A percentile compares a stretch with the other conserved stretches of the same genome.
Conservation (phyloP, 2,113 vertebrate species). For the Scomber scombrus region DNA sequence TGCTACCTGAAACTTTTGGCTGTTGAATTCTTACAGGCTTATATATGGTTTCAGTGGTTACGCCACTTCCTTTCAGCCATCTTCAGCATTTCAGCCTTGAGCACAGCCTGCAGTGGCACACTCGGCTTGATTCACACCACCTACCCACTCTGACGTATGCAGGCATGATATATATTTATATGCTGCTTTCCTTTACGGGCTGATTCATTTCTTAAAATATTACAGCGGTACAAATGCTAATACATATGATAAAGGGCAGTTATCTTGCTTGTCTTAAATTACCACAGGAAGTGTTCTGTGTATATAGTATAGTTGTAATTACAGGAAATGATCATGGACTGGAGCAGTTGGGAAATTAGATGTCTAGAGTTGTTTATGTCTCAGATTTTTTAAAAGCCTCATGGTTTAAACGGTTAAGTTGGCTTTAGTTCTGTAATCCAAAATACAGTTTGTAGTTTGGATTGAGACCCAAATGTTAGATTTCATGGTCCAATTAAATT, state of each 20-base stretch:
- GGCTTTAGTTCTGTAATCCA: too few relatives aligned
- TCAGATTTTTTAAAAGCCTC: constrained; percentile 1
- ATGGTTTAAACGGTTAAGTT: neutral
- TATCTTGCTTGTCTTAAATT: constrained; percentile 8
- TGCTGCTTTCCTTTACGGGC: neutral
- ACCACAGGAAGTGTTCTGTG: constrained; percentile 44
- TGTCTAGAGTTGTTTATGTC: constrained; percentile 27
- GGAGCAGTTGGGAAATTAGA: constrained; percentile 35
- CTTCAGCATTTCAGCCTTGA: neutral
- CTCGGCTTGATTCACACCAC: neutral
- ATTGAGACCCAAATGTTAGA: neutral
- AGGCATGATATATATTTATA: neutral
- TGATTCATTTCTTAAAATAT: neutral
- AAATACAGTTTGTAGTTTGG: neutral
- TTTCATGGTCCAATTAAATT: neutral
- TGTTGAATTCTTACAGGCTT: constrained; percentile 1
- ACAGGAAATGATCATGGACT: constrained; percentile 55
- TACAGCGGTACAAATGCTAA: neutral
- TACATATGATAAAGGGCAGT: neutral
- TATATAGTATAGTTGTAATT: constrained; percentile 36
- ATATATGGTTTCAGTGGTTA: constrained; percentile 39
- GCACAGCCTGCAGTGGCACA: neutral
- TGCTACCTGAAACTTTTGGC: constrained; percentile 21
- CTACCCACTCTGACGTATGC: constrained; percentile 1
- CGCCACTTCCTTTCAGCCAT: constrained; percentile 70